phyloP scores from a whole-genome alignment of 2,797 vertebrate species.

The Dendrocincla fuliginosa region DNA sequence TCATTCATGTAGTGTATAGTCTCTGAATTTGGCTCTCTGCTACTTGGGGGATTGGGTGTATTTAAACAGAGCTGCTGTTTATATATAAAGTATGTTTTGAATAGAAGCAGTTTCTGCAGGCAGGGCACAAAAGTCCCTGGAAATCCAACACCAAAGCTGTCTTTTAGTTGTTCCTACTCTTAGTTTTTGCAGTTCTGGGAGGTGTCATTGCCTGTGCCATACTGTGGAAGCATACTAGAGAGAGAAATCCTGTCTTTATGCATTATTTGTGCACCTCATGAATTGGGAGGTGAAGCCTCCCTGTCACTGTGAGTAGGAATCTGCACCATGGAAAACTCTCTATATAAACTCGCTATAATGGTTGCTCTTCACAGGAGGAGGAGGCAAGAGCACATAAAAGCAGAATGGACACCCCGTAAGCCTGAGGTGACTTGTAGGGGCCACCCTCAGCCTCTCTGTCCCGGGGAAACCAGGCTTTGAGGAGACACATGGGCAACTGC shows the following conservation, averaged over 20 bases:
- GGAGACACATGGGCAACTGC: background rate
- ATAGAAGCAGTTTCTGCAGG: background rate
- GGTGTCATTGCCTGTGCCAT: background rate
- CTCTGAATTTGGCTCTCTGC: background rate
- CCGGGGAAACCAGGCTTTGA: background rate
- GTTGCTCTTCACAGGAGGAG: background rate
- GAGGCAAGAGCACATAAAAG: background rate
- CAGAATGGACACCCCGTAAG: accelerated
- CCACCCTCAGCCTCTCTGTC: background rate
- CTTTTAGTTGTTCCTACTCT: background rate
- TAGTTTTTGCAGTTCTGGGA: background rate
- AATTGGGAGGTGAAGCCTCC: background rate
- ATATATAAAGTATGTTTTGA: background rate
- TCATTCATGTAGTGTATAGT: background rate
- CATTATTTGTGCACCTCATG: accelerated
- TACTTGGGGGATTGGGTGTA: background rate
- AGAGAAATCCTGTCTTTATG: background rate
- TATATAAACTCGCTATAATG: background rate
- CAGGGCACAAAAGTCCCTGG: background rate
- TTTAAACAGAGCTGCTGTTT: background rate
- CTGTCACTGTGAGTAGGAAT: background rate
- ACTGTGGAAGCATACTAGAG: background rate
- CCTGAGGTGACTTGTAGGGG: background rate
- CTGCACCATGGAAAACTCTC: background rate
- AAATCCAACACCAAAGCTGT: background rate